A percentile compares a stretch with the other conserved stretches of the same genome.
Conservation (phyloP, 2,888 invertebrate genomes). For the Isotomurus palustris region DNA sequence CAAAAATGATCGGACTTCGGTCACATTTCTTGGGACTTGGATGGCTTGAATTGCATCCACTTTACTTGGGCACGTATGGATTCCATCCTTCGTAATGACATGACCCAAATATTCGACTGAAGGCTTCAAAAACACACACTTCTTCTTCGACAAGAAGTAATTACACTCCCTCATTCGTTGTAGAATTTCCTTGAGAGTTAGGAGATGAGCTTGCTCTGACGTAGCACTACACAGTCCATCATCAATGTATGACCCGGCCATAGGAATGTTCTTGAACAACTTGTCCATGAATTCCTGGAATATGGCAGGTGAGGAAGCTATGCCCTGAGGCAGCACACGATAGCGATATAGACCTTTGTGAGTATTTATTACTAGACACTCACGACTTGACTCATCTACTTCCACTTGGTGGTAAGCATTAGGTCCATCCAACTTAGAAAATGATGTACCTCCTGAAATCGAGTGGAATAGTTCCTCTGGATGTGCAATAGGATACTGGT, state of each 20-base stretch:
- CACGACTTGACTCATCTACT: conserved; percentile 44
- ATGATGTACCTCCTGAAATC: conserved; percentile 46
- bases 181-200: background rate
- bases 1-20: too few relatives aligned
- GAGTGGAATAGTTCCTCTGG: conserved; percentile 41
- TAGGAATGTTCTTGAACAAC: conserved; percentile 46
- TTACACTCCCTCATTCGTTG: background rate
- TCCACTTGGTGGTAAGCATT: conserved; percentile 49
- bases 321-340: conserved; percentile 49
- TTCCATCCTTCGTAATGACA: background rate
- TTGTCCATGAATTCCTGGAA: conserved; percentile 49
- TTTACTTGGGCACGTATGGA: background rate
- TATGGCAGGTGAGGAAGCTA: conserved; percentile 49
- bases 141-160: background rate
- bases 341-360: conserved; percentile 47
- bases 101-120: conserved; percentile 5
- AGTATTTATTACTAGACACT: conserved; percentile 47
- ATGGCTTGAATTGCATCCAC: background rate
- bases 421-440: conserved; percentile 49
- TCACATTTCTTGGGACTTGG: background rate
- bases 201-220: conserved; percentile 37
- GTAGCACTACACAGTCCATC: conserved; percentile 47
- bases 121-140: background rate
- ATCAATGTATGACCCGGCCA: conserved; percentile 45
- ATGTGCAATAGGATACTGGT: conserved; percentile 44